Base-by-base conservation (phyloP, 2,797 vertebrate genomes). In the Champsocephalus esox region DNA sequence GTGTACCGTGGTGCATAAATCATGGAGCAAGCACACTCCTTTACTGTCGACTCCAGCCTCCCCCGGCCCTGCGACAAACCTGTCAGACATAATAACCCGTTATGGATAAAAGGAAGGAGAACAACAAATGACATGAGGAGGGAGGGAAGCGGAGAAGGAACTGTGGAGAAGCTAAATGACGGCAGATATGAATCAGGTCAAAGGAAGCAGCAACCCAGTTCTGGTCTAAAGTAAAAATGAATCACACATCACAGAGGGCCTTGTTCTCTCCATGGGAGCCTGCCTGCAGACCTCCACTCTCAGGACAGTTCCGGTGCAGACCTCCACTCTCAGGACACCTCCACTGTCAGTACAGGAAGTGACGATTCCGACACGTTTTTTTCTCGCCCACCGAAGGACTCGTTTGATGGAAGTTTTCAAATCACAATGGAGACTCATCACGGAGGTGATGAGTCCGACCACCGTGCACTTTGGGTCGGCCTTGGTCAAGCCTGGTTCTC, bases 171-270 rank as follows among this genome's bases (percentile, higher is more conserved):
- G 67, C 67, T 71, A 66, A 66, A 66, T 17, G 76, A 78, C 5
- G 43, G 67, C 54, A 50, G 65, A 59, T 46, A 75, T 7, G 71
- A 88, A 83, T 82, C 72, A 83, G 77, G 81, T 86, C 73, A 55
- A 52, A 52, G 45, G 38, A 84, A 79, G 28, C 41, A 43, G 43
- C 28, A 74, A 41, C 68, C 54, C 45, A 58, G 28, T 55, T 85
- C 71, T 28, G 55, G 60, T 17, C 12, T 44, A 67, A 66, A 61
- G 21, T 21, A 61, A 64, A 58, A 73, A 80, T 63, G 63, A 82
- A 70, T 86, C 82, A 63, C 56, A 28, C 54, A 17, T 64, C 81
- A 76, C 63, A 78, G 62, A 73, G 71, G 64, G 24, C 59, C 73
- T 34, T 19, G 46, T 74, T 78, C 78, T 60, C 19, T 74, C 65